Conservation (phyloP, 2,113 vertebrate genomes). For the Pluvianellus socialis region DNA sequence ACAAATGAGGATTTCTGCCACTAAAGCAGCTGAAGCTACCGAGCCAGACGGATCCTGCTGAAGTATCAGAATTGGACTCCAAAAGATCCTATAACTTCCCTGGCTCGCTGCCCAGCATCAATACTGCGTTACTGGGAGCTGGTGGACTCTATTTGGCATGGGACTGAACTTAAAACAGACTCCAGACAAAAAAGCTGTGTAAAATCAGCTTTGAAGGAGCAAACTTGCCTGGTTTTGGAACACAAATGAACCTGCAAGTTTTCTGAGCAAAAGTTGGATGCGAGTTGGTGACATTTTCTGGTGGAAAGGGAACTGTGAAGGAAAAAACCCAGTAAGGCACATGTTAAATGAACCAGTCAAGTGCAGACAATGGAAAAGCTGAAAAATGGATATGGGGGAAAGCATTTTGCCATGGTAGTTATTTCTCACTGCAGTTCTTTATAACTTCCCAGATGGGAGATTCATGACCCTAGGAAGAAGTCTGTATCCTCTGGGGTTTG, state of each 20-base stretch:
- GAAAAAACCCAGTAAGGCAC: not conserved
- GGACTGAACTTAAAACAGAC: not conserved
- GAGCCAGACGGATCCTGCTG: not conserved
- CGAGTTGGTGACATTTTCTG: slow-evolving; percentile 31
- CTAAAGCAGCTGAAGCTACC: not conserved
- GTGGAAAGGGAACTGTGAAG: not conserved
- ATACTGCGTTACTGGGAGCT: not conserved
- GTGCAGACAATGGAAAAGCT: slow-evolving; percentile 52
- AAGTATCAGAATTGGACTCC: not conserved
- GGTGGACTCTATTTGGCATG: not conserved
- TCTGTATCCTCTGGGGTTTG: not conserved
- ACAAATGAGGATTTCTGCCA: not conserved
- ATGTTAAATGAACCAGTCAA: slow-evolving; percentile 64
- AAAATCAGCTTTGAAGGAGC: not conserved
- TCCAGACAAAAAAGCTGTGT: not conserved
- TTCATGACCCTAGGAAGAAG: slow-evolving; percentile 39
- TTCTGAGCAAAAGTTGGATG: not conserved
- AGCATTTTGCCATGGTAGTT: slow-evolving; percentile 15
- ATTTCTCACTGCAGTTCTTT: slow-evolving; percentile 36
- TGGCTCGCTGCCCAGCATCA: not conserved
- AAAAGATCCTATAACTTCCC: not conserved
- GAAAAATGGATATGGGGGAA: slow-evolving; percentile 30
- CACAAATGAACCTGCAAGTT: not conserved
- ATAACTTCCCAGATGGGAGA: slow-evolving; percentile 29
- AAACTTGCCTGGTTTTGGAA: not conserved